Evolutionary conservation across 2,113 vertebrate genomes (phyloP).

Genomic region (Jacana jacana): DNA sequence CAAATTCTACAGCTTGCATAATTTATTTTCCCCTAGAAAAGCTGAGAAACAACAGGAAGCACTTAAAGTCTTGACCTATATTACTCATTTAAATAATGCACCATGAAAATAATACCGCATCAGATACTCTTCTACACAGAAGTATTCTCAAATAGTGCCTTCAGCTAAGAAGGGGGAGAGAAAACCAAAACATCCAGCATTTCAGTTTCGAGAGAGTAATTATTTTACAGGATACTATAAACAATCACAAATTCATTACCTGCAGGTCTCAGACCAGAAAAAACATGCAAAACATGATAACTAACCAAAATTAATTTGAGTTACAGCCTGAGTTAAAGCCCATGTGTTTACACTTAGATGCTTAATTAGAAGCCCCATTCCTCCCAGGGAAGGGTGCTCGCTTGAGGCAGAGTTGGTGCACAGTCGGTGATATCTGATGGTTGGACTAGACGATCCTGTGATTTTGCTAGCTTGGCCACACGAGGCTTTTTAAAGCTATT

Average conservation of each 20-base stretch:
- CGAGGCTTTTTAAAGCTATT: neutral
- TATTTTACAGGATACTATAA: neutral
- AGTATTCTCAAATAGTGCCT: neutral
- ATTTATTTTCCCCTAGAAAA: neutral
- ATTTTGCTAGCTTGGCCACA: neutral
- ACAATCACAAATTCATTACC: neutral
- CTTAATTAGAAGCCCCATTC: neutral
- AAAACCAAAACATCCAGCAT: neutral
- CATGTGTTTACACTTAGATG: neutral
- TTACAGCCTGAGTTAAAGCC: neutral
- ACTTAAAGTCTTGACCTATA: neutral
- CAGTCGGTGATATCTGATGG: neutral
- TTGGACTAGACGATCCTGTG: too few species aligned
- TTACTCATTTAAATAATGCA: neutral
- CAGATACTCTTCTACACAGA: neutral
- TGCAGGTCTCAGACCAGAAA: neutral
- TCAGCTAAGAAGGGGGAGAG: accelerated
- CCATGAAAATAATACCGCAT: neutral
- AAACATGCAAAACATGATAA: neutral
- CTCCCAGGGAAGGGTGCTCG: neutral
- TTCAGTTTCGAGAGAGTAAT: neutral
- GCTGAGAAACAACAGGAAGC: neutral
- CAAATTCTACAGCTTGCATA: neutral
- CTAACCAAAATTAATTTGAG: neutral
- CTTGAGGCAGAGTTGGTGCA: neutral